Evolutionary conservation across 2,797 vertebrate genomes (phyloP).

Genomic region (Eulemur albifrons): DNA sequence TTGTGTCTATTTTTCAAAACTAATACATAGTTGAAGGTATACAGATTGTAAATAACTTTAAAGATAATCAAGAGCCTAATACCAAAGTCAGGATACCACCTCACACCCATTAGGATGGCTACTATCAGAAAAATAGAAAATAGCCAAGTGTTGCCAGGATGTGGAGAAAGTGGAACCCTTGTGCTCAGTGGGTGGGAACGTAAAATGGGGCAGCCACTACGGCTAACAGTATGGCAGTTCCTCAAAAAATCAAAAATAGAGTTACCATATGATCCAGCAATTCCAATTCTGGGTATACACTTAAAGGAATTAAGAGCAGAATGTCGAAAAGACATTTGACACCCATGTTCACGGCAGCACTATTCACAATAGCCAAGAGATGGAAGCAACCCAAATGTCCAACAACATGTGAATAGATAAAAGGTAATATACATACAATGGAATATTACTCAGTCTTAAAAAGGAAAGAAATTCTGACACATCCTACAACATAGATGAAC

Average conservation of each 20-base stretch:
- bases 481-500: not conserved
- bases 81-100: not conserved
- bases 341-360: not conserved
- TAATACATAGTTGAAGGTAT: not conserved
- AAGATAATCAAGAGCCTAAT: not conserved
- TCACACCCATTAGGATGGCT: not conserved
- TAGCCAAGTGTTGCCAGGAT: not conserved
- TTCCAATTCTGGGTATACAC: not conserved
- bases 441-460: not conserved
- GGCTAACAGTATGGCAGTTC: not conserved
- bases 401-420: not conserved
- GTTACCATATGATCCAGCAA: not conserved
- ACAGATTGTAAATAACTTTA: not conserved
- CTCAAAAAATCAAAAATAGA: not conserved
- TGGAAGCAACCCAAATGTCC: not conserved
- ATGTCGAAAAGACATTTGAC: not conserved
- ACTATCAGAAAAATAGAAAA: not conserved
- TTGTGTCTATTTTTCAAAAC: not conserved
- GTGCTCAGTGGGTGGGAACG: not conserved
- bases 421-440: not conserved
- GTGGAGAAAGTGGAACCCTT: not conserved
- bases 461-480: not conserved
- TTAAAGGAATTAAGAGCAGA: not conserved
- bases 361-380: not conserved
- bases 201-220: not conserved